Evolutionary conservation across 2,797 vertebrate genomes (phyloP), one percentile per base, ranked within the genome.

Genomic region (Australoheros facetus): DNA sequence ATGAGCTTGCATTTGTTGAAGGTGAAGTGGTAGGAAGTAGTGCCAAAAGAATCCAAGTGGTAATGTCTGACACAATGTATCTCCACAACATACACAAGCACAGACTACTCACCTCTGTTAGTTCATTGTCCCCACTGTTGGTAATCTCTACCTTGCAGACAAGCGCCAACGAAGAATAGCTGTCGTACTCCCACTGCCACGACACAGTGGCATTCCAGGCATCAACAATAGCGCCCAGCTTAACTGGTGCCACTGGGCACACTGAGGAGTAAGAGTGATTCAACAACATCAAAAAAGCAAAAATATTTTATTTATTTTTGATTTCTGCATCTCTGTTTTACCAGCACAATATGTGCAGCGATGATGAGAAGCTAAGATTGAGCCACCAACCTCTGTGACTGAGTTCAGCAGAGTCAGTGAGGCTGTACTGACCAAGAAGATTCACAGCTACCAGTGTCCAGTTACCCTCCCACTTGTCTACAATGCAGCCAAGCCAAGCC

Each of bases 401-500:
- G 51, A 96, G 80, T 57, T 91, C 88, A 66, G 92, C 94, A 1
- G 87, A 85, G 88, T 96, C 92, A 1, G 32, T 89, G 28, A 96
- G 88, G 80, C 59, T 92, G 78, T 92, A 72, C 12, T 69, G 81
- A 74, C 95, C 96, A 1, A 96, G 87, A 55, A 37, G 60, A 90
- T 96, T 96, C 75, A 14, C 54, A 30, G 94, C 95, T 21, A 87
- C 78, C 79, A 96, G 88, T 32, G 91, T 95, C 92, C 91, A 95
- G 87, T 87, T 93, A 28, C 78, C 79, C 5, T 94, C 92, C 94
- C 95, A 95, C 4, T 69, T 58, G 2, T 72, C 57, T 17, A 74
- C 39, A 3, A 3, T 77, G 21, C 90, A 23, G 23, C 23, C 23
- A 23, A 23, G 23, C 23, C 23, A 23, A 23, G 23, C 23, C 23